Percentiles rank a stretch among this genome's conserved stretches.
Conservation (phyloP, 1,140 invertebrate species). For the Drosophila erecta region DNA sequence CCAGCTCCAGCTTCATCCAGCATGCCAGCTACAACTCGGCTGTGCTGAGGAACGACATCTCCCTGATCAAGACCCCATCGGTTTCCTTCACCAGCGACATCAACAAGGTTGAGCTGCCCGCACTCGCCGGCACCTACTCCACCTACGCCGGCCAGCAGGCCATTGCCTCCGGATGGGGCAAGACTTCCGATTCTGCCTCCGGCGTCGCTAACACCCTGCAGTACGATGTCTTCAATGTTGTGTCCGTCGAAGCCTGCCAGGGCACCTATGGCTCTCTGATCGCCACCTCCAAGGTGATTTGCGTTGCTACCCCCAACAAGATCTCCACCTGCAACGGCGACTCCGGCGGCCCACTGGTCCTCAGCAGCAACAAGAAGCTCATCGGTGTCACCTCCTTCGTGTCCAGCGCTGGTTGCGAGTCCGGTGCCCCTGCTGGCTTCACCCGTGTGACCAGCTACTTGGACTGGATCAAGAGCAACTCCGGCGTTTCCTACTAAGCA, state of each 20-base stretch:
- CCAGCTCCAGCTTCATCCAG: conserved; percentile 44
- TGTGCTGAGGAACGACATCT: conserved; percentile 60
- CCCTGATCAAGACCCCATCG: conserved; percentile 47
- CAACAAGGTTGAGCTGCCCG: conserved; percentile 47
- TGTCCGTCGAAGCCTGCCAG: conserved; percentile 25
- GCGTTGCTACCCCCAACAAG: conserved; percentile 56
- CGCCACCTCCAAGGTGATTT: conserved; percentile 40
- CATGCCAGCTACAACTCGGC: conserved; percentile 60
- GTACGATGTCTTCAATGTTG: conserved; percentile 18
- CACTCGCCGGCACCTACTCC: conserved; percentile 45
- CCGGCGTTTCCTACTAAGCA: conserved; percentile 50
- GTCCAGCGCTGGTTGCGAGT: conserved; percentile 60
- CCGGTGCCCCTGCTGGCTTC: conserved; percentile 85
- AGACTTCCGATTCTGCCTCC: conserved; percentile 49
- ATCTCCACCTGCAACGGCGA: conserved; percentile 85
- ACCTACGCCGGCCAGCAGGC: conserved; percentile 51
- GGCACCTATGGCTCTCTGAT: conserved; percentile 36
- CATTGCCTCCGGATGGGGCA: conserved; percentile 71
- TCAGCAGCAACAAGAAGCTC: conserved; percentile 69
- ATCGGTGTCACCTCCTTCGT: conserved; percentile 86
- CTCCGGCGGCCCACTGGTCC: conserved; percentile 86
- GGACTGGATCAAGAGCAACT: conserved; percentile 85
- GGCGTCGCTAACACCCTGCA: conserved; percentile 47
- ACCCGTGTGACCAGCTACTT: conserved; percentile 85
- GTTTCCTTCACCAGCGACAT: conserved; percentile 30